These are phyloP conservation scores for Acrossocheilus fasciatus DNA, from an alignment of 2,797 vertebrate genomes.

Conservation along the genomic window DNA sequence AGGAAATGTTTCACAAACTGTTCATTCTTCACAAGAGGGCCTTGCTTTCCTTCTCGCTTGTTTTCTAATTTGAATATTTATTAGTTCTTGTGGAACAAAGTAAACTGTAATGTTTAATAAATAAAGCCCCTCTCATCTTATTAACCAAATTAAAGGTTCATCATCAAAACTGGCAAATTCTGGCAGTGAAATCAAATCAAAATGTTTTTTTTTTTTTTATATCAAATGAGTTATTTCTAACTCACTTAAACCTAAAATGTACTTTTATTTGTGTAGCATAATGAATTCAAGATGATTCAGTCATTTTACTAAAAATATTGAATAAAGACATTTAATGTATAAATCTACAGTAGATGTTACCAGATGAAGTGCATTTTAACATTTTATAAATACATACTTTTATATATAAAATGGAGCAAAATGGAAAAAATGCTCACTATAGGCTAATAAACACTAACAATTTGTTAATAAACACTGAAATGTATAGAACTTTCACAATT, in stretches of 20 bases:
- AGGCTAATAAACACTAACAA: not conserved
- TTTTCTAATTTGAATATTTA: conserved; percentile 84
- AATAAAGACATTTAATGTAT: not conserved
- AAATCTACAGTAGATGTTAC: not conserved
- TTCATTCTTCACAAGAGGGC: conserved; percentile 82
- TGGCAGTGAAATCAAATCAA: not conserved
- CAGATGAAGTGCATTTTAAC: not conserved
- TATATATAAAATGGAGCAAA: too few species aligned
- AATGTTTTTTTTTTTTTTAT: not conserved
- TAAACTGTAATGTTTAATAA: conserved; percentile 57
- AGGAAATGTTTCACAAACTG: conserved; percentile 91
- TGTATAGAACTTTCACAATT: not conserved
- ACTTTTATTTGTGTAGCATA: not conserved
- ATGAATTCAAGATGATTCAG: not conserved
- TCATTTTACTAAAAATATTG: not conserved
- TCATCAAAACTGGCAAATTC: conserved; percentile 11
- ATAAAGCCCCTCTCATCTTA: conserved; percentile 31
- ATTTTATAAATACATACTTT: not conserved
- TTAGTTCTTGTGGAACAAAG: conserved; percentile 75
- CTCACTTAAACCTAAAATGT: not conserved
- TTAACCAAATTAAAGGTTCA: not conserved
- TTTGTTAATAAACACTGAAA: not conserved
- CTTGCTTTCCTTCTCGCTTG: conserved; percentile 76
- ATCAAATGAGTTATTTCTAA: not conserved
- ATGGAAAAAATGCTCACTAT: not conserved